Percentiles rank a stretch among this genome's conserved stretches.
phyloP scores from a whole-genome alignment of 2,888 invertebrate species.

The Drosophila percnosoma region DNA sequence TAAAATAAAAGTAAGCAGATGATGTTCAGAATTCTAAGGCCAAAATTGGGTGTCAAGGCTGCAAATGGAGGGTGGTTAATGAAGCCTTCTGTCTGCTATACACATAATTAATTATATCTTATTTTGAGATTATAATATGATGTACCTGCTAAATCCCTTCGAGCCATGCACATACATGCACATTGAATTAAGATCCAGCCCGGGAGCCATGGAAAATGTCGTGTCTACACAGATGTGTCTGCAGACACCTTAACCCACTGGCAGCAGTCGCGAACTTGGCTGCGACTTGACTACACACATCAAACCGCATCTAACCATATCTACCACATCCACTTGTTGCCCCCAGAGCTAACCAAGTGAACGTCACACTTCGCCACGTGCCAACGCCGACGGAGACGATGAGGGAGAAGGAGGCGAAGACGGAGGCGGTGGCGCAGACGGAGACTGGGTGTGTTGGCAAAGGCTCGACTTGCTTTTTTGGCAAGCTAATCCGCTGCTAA shows the following conservation, averaged over 20 bases:
- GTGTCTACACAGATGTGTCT: slow-evolving; percentile 19
- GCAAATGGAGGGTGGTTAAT: background rate
- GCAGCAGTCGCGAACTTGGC: slow-evolving; percentile 34
- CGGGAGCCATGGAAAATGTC: slow-evolving; percentile 28
- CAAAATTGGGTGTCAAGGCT: background rate
- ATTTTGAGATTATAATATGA: slow-evolving; percentile 1
- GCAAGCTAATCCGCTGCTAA: slow-evolving; percentile 69
- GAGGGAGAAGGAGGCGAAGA: background rate
- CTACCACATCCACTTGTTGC: slow-evolving; percentile 59
- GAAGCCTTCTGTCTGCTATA: background rate
- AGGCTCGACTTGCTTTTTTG: slow-evolving; percentile 56
- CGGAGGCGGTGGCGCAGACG: background rate
- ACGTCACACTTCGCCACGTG: slow-evolving; percentile 48
- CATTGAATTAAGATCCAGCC: slow-evolving; percentile 55
- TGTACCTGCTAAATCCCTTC: slow-evolving; percentile 33
- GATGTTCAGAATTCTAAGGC: background rate
- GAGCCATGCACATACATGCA: slow-evolving; percentile 53
- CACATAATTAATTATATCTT: slow-evolving; percentile 7
- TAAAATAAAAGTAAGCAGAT: background rate
- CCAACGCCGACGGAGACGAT: slow-evolving; percentile 11
- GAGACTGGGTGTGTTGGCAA: slow-evolving; percentile 33
- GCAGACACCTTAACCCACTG: slow-evolving; percentile 14
- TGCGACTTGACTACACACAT: slow-evolving; percentile 8
- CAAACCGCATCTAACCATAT: slow-evolving; percentile 11
- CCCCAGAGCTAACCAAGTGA: slow-evolving; percentile 18